Evolutionary conservation across 1,140 invertebrate species (phyloP), one percentile per base, ranked within the genome.

Genomic region (Cotesia glomerata): DNA sequence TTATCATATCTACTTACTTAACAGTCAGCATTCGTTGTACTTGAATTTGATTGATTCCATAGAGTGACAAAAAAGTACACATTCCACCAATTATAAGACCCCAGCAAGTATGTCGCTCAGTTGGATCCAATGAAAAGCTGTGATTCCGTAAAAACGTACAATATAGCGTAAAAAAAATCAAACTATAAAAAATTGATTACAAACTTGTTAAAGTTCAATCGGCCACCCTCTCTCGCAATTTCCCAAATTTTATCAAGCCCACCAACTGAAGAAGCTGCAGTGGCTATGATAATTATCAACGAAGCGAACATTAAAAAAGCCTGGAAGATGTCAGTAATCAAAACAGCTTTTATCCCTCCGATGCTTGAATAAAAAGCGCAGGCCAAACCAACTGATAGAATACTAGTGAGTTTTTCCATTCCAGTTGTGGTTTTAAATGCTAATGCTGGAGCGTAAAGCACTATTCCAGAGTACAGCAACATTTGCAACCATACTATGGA

Each of bases 391-490:
- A 97, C 92, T 4, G 92, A 89, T 39, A 97, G 80, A 67, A 98
- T 95, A 4, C 95, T 93, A 64, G 90, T 84, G 64, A 91, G 86
- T 84, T 91, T 90, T 45, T 91, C 91, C 5, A 95, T 81, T 13
- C 93, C 93, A 5, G 94, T 95, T 45, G 97, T 94, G n/a, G 95
- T 93, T 85, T 95, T 95, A 16, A 98, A 81, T 0, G 96, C 95
- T 73, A 98, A 89, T 2, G 96, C 93, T 3, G 97, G 97, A 0
- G 96, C 96, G 85, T 96, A 98, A 0, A 98, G 88, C 0, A 97
- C 96, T 78, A 98, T 93, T 4, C 95, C 95, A 89, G 97, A 97
- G 79, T 98, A 98, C 16, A 98, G 84, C 49, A 96, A 86, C 91
- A 96, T 93, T 86, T 97, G 95, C 4, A 95, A 76, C 35, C 92